A percentile compares a stretch with the other conserved stretches of the same genome.
Conservation (phyloP, 1,140 invertebrate species). For the Neomicropteryx cornuta region DNA sequence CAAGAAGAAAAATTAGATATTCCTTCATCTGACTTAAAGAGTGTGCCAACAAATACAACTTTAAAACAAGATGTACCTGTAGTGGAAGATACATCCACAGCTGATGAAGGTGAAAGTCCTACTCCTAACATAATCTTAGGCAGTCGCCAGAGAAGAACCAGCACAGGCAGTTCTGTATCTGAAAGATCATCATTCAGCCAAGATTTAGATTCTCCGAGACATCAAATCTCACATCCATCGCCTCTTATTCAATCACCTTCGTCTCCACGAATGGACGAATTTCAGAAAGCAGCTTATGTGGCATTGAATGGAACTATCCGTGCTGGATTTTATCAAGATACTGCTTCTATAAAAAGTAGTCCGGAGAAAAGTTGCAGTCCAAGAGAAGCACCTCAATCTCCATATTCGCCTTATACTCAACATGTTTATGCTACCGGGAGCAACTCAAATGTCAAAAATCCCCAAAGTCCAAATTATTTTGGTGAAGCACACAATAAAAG, state of each 20-base stretch:
- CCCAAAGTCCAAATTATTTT: conserved; percentile 28
- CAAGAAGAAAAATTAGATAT: conserved; percentile 23
- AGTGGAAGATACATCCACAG: conserved; percentile 24
- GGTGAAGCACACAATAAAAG: conserved; percentile 31
- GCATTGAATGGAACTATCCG: conserved; percentile 60
- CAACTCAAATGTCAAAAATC: conserved; percentile 25
- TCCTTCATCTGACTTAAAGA: too few relatives aligned
- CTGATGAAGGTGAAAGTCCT: conserved; percentile 36
- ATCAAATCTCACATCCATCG: conserved; percentile 53
- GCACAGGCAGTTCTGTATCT: conserved; percentile 60
- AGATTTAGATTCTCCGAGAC: conserved; percentile 57
- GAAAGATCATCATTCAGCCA: conserved; percentile 65
- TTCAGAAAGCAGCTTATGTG: conserved; percentile 50
- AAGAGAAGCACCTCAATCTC: conserved; percentile 44
- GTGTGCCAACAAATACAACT: conserved; percentile 24
- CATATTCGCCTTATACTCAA: conserved; percentile 48
- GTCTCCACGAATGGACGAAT: conserved; percentile 43
- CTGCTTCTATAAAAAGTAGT: conserved; percentile 56
- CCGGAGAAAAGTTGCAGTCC: conserved; percentile 61
- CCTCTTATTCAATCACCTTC: conserved; percentile 49
- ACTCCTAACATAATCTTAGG: conserved; percentile 22
- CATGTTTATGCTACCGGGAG: conserved; percentile 47
- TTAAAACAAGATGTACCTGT: conserved; percentile 26
- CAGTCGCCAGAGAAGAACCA: conserved; percentile 48
- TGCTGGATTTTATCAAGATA: conserved; percentile 70